phyloP scores from a whole-genome alignment of 2,797 vertebrate species.

The Propithecus perrieri region DNA sequence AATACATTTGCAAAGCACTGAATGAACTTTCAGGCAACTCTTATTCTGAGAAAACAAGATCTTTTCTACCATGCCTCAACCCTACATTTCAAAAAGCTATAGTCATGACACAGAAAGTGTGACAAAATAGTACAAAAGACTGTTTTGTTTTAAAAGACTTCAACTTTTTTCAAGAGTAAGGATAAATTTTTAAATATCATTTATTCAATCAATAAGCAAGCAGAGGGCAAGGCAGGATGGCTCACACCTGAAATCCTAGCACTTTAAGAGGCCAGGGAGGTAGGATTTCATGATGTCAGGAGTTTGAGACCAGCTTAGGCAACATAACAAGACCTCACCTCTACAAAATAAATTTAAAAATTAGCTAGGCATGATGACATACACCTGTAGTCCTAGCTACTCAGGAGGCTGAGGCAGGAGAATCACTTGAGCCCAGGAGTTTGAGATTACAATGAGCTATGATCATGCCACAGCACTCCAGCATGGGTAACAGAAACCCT shows the following conservation, averaged over 20 bases:
- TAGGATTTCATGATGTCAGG: too few relatives aligned
- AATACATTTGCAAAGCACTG: neutral
- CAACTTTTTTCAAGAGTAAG: neutral
- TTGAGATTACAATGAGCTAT: neutral
- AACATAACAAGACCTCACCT: too few relatives aligned
- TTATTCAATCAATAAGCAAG: too few relatives aligned
- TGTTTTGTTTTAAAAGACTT: constrained; percentile 18
- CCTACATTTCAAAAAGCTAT: constrained; percentile 8
- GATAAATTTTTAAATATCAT: too few relatives aligned
- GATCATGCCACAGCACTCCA: too few relatives aligned
- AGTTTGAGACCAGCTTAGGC: too few relatives aligned
- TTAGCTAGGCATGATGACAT: too few relatives aligned
- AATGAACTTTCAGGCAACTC: neutral
- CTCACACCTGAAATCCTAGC: too few relatives aligned
- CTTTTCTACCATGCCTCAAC: neutral
- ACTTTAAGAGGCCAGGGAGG: too few relatives aligned
- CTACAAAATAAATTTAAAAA: too few relatives aligned
- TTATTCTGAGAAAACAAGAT: neutral
- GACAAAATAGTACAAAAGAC: neutral
- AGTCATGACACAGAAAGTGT: neutral
- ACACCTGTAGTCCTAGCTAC: neutral
- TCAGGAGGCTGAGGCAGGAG: neutral
- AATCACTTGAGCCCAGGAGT: neutral
- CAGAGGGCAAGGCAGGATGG: too few relatives aligned
- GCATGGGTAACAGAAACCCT: too few relatives aligned